Base-by-base conservation (phyloP, 2,888 invertebrate species). In the Hirudinaria manillensis region DNA sequence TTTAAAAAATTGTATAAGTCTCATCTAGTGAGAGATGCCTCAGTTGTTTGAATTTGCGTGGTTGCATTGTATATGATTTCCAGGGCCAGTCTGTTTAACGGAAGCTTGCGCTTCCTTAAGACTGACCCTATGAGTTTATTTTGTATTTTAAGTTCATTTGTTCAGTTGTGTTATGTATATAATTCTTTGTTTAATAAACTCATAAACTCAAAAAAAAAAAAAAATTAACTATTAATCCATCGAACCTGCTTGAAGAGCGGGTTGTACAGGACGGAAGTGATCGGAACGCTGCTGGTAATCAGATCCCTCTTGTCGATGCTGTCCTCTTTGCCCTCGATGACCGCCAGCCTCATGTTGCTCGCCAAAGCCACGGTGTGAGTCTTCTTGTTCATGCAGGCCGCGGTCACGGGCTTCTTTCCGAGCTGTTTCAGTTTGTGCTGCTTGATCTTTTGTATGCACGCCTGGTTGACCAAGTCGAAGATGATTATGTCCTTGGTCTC, bases 401-500 rank as follows among this genome's bases (percentile, higher is more conserved):
- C 77, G n/a, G 74, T 70, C 56, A 78, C 51, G 7, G 74, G 61
- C 29, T 78, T 61, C 24, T 56, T 19, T 21, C 78, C 78, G 21
- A 78, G 36, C n/a, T 45, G 70, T 29, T 73, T 73, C 55, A 73
- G 32, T 29, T 34, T 29, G 38, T 32, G 21, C 73, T 73, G 55
- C 36, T 65, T 61, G 73, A 79, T 67, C 29, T 89, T 89, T 87
- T 91, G 91, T 34, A 92, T 81, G 81, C 91, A 89, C 0, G 83
- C 83, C 81, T 91, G 90, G 29, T 88, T 87, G 36, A 80, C 80
- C 34, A 91, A 87, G 81, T 92, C 90, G 91, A 92, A 93, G 10
- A 93, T 90, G 82, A 91, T 91, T 79, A 93, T 89, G 79, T 87
- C 87, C 81, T 90, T 90, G 81, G 91, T 90, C 76, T 90, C 89